Evolutionary conservation across 64 coral and sea anemone species (phyloP).

Genomic region (Anthopleura sola): DNA sequence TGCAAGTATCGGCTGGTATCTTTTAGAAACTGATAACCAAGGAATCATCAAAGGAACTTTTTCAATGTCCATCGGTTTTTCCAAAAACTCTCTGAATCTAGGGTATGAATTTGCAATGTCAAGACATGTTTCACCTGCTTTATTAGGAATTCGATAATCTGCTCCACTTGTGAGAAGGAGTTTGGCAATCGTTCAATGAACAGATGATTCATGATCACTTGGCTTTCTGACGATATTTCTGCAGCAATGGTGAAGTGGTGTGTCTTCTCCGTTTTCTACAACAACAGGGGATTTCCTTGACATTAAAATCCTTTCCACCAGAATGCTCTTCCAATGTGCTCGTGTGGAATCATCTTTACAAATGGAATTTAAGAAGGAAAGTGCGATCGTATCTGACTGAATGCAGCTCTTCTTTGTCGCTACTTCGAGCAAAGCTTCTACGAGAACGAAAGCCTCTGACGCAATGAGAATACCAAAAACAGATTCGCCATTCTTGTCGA

Average conservation of each 20-base stretch:
- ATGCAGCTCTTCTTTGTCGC: not conserved
- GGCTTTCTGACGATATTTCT: not conserved
- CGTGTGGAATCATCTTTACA: slow-evolving; percentile 4
- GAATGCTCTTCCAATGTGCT: not conserved
- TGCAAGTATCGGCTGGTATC: not conserved
- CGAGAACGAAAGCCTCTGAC: slow-evolving; percentile 5
- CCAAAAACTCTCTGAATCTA: not conserved
- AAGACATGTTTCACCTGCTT: not conserved
- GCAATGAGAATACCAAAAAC: not conserved
- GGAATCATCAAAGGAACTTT: not conserved
- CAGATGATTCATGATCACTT: not conserved
- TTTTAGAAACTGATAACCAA: not conserved
- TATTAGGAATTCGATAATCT: not conserved
- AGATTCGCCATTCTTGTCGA: not conserved
- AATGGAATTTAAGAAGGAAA: not conserved
- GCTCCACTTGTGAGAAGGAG: not conserved
- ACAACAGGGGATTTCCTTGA: not conserved
- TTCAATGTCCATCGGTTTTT: not conserved
- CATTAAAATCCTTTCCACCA: not conserved
- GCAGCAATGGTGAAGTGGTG: slow-evolving; percentile 4
- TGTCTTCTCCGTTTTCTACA: not conserved
- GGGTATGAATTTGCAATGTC: not conserved
- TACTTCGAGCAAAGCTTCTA: not conserved
- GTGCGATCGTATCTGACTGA: not conserved
- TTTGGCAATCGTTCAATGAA: not conserved